Evolutionary conservation across 2,113 vertebrate genomes (phyloP).

Genomic region (Gymnarchus niloticus): DNA sequence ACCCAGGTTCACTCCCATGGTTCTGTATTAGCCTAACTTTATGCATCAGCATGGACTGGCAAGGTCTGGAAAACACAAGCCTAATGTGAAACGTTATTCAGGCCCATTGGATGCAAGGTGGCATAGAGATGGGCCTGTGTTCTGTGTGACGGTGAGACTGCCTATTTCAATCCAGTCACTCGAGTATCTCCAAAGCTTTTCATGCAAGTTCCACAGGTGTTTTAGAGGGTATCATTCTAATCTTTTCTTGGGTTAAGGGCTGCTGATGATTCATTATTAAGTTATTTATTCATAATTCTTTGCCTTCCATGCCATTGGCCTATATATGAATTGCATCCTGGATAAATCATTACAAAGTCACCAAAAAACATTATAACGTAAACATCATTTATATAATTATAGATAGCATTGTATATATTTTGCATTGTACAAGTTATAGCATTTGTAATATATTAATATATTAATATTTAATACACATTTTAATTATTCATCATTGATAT

Average conservation of each 20-base stretch:
- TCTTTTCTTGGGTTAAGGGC: neutral
- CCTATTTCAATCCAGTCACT: neutral
- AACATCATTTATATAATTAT: neutral
- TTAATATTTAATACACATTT: too few relatives aligned
- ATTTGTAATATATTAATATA: neutral
- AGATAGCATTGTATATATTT: neutral
- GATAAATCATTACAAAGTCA: neutral
- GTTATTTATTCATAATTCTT: neutral
- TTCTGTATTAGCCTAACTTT: conserved; percentile 5
- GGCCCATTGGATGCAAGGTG: neutral
- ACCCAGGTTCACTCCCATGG: conserved; percentile 28
- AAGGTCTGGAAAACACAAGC: neutral
- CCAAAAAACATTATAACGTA: neutral
- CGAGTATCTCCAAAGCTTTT: neutral
- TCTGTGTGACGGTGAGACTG: neutral
- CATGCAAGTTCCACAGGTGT: neutral
- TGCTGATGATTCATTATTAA: neutral
- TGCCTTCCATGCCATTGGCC: neutral
- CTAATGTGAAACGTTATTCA: neutral
- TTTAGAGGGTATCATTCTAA: neutral
- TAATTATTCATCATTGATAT: too few relatives aligned
- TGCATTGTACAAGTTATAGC: neutral
- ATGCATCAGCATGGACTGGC: too few relatives aligned
- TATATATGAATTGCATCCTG: neutral
- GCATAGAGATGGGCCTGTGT: neutral